Base-by-base conservation (phyloP, 1,140 invertebrate species). In the Kradibia gibbosae region DNA sequence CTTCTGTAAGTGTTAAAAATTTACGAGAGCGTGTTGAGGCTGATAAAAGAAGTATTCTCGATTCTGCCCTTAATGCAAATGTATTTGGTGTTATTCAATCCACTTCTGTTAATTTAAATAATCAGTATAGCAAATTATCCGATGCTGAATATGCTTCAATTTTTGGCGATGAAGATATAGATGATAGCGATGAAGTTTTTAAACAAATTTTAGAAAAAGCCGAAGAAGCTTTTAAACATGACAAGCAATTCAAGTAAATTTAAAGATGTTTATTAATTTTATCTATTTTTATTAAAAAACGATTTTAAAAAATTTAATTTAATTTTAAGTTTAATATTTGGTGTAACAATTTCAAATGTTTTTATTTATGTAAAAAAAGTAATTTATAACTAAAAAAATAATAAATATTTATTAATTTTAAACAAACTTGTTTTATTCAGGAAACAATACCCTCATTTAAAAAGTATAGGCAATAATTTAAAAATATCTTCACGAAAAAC, bases 161-260 rank as follows among this genome's bases (percentile, higher is more conserved):
- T 28, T 78, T 82, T 53, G 45, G n/a, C 2, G 34, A 78, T 15
- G 76, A 28, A 17, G 76, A 78, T 22, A 8, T 50, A n/a, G 81
- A 82, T 31, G 76, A 82, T 17, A 53, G 45, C 3, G 81, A 82
- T 45, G 76, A 78, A 17, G 10, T 67, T 67, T 82, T 82, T n/a
- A 10, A 78, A 22, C 3, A 79, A 48, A 55, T 82, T 36, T 15
- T 82, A 0, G 55, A 74, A 48, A 79, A 50, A 55, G 76, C 50
- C 15, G 57, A 74, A 57, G 55, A 50, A 74, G 70, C 34, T 53
- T 73, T 55, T 31, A 48, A 39, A 20, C 67, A 42, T 0, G n/a
- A 78, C 42, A 25, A 62, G 39, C 57, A 78, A 39, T 13, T 74
- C 0, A 79, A 82, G 81, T 82, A 82, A 78, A 71, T 65, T 73